Evolutionary conservation across 1,140 invertebrate genomes (phyloP).

Genomic region (Ostrea denselamellosa): DNA sequence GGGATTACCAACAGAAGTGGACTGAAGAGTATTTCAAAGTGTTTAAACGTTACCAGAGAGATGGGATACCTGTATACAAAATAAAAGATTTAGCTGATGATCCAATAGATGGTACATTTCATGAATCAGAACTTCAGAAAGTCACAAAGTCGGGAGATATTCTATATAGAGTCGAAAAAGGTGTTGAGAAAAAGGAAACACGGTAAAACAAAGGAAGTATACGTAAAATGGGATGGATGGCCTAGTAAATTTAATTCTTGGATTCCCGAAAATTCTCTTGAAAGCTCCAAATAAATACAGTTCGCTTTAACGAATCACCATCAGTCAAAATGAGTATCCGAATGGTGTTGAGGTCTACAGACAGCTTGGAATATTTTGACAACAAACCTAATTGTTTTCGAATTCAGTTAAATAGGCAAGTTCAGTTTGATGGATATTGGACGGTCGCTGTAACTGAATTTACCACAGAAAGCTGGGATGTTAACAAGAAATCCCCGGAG

Average conservation of each 20-base stretch:
- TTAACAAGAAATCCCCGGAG: not conserved
- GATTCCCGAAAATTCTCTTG: constrained; percentile 41
- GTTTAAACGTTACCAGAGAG: constrained; percentile 26
- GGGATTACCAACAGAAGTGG: constrained; percentile 57
- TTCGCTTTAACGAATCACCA: not conserved
- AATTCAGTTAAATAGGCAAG: constrained; percentile 40
- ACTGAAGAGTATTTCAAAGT: constrained; percentile 54
- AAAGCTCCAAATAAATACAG: not conserved
- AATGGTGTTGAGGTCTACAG: constrained; percentile 40
- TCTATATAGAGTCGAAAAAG: constrained; percentile 32
- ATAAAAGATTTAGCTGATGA: constrained; percentile 46
- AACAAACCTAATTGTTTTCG: constrained; percentile 39
- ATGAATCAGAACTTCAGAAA: constrained; percentile 52
- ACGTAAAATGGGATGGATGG: constrained; percentile 52
- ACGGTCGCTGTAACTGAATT: constrained; percentile 34
- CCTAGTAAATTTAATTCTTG: constrained; percentile 57
- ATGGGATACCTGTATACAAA: constrained; percentile 50
- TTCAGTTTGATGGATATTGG: constrained; percentile 37
- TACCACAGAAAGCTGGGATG: constrained; percentile 19
- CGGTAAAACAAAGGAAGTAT: constrained; percentile 36
- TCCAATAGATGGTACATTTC: constrained; percentile 47
- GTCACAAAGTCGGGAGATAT: constrained; percentile 32
- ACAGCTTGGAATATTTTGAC: constrained; percentile 45
- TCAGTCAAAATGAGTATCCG: constrained; percentile 36
- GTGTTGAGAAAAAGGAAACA: constrained; percentile 25